These are phyloP conservation scores for Megalops cyprinoides DNA, from an alignment of 2,797 vertebrate genomes.

Conservation along the genomic window DNA sequence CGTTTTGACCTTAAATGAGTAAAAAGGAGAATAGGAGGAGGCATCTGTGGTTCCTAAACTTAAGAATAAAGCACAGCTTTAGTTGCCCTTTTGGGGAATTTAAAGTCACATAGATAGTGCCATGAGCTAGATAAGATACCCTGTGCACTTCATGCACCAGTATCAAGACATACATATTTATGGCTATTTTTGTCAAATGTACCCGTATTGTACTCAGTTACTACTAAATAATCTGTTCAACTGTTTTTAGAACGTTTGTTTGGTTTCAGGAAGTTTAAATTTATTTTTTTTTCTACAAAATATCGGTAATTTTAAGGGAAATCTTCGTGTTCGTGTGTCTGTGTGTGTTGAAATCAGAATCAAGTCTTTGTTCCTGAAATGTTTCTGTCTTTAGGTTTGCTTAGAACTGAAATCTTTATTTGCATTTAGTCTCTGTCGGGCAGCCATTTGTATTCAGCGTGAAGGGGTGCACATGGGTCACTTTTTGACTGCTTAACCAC, in stretches of 20 bases:
- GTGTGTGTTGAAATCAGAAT: too few species aligned
- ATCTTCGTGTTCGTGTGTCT: too few species aligned
- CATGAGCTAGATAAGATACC: background rate
- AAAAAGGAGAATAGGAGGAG: background rate
- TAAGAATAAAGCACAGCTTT: background rate
- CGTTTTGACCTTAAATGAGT: background rate
- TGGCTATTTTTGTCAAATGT: too few species aligned
- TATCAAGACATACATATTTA: too few species aligned
- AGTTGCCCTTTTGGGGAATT: background rate
- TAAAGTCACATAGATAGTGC: too few species aligned
- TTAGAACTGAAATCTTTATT: background rate
- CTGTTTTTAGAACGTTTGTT: too few species aligned
- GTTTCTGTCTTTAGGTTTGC: background rate
- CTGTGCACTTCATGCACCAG: too few species aligned
- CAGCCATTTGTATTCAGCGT: background rate
- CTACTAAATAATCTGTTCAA: background rate
- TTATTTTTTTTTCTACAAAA: too few species aligned
- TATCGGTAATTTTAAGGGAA: too few species aligned
- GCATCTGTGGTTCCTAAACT: background rate
- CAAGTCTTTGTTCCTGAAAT: slow-evolving; percentile 1
- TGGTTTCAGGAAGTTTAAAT: slow-evolving; percentile 4
- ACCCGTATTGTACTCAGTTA: too few species aligned
- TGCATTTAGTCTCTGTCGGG: background rate
- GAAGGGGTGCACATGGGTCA: background rate
- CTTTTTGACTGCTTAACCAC: slow-evolving; percentile 2